phyloP scores from a whole-genome alignment of 2,113 vertebrate species.

The Epinephelus lanceolatus region DNA sequence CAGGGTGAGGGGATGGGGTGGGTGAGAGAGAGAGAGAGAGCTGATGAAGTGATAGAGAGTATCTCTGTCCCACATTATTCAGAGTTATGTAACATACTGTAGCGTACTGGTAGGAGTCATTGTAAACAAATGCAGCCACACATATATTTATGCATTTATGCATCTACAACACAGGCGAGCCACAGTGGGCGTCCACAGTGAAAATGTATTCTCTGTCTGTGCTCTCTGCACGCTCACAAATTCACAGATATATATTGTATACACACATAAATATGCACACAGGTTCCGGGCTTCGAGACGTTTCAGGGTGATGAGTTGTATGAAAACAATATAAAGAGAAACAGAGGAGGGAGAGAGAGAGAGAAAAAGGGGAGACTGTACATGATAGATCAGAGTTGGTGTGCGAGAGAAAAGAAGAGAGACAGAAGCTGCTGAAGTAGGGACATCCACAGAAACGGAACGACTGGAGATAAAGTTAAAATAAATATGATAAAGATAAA shows the following conservation, averaged over 20 bases:
- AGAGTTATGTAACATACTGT: constrained; percentile 70
- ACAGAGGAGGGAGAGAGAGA: not conserved
- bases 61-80: constrained; percentile 56
- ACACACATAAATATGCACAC: constrained; percentile 26
- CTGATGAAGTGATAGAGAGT: constrained; percentile 43
- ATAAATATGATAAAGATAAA: not conserved
- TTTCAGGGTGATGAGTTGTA: constrained; percentile 24
- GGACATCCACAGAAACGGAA: too few species aligned
- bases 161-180: constrained; percentile 41
- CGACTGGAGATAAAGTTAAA: not conserved
- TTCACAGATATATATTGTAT: constrained; percentile 6
- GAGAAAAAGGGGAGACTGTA: not conserved
- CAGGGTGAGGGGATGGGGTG: constrained; percentile 9
- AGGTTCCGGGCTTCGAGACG: constrained; percentile 5
- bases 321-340: constrained; percentile 22
- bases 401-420: not conserved
- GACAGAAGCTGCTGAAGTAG: not conserved
- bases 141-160: constrained; percentile 64
- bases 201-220: constrained; percentile 29
- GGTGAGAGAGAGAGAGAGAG: not conserved
- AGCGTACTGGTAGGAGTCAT: constrained; percentile 44
- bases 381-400: constrained; percentile 10
- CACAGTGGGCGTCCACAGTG: constrained; percentile 37
- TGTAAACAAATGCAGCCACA: constrained; percentile 68
- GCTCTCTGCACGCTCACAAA: constrained; percentile 15